Evolutionary conservation across 2,888 invertebrate genomes (phyloP), one percentile per base, ranked within the genome.

Genomic region (Epirrhoe tristata): DNA sequence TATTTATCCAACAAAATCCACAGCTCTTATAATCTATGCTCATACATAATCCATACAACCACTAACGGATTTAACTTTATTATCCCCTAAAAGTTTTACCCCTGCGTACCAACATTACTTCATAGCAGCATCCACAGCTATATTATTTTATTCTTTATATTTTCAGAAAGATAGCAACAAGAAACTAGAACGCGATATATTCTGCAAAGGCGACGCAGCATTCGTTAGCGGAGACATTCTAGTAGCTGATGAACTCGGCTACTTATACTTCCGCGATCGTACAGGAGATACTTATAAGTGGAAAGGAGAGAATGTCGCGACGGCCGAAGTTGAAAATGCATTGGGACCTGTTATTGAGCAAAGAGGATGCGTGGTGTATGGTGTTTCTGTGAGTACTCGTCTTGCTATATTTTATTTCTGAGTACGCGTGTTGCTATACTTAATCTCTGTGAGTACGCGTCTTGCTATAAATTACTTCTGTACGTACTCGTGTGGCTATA

Each of bases 291-390:
- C 97, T 0, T 97, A 96, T 89, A 95, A 96, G 80, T 98, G 98
- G 98, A 96, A 98, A 83, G 99, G 99, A 12, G 99, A 99, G 93
- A 99, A 99, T 86, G 98, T 99, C 0, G 97, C 99, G 65, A 99
- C 99, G 0, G 96, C 97, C 0, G 99, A 99, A 93, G 98, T 99
- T 17, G 99, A 99, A 91, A 96, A 97, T 62, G 96, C 98, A 8
- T 95, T 99, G 73, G 97, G 96, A 69, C 96, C 96, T 63, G 94
- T 96, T 34, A 92, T 97, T 58, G 95, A 95, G 0, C 94, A 98
- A 67, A 95, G 95, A 70, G 97, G 97, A 75, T 96, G 96, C 70
- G 96, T 96, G 3, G 98, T 98, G 0, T 99, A 98, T 82, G 99
- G 99, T 0, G 98, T 99, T 0, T 96, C 98, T 90, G 97, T 99